Conservation (phyloP, 2,797 vertebrate genomes). For the Dicrostonyx torquatus region DNA sequence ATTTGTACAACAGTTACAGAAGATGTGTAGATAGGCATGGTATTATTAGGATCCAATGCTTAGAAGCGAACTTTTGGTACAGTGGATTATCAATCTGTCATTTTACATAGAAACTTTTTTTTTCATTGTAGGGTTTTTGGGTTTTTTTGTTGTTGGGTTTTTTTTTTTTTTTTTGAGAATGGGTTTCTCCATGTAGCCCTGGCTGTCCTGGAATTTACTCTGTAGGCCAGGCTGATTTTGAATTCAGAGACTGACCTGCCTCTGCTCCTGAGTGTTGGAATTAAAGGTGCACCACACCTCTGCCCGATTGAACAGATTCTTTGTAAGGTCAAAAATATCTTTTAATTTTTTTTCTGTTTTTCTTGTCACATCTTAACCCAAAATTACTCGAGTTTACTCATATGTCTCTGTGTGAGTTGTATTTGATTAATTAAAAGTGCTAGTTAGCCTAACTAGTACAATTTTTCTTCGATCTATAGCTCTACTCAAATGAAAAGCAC, state of each 20-base stretch:
- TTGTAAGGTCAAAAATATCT: background rate
- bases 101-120: background rate
- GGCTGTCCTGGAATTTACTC: background rate
- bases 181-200: background rate
- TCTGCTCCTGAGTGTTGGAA: background rate
- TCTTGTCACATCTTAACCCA: background rate
- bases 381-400: background rate
- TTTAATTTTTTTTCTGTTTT: too few species aligned
- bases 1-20: background rate
- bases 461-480: background rate
- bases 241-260: background rate
- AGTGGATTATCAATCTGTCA: background rate
- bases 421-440: constrained; percentile 34
- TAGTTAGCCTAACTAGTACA: background rate
- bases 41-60: background rate
- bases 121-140: background rate
- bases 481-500: background rate
- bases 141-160: background rate
- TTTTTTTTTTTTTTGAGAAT: background rate
- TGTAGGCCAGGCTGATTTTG: background rate
- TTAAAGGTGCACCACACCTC: background rate
- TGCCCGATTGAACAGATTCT: background rate
- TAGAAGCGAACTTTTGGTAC: background rate
- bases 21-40: background rate
- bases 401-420: background rate